These are phyloP conservation scores for Cabera pusaria DNA, from an alignment of 2,888 invertebrate species.

Conservation along the genomic window DNA sequence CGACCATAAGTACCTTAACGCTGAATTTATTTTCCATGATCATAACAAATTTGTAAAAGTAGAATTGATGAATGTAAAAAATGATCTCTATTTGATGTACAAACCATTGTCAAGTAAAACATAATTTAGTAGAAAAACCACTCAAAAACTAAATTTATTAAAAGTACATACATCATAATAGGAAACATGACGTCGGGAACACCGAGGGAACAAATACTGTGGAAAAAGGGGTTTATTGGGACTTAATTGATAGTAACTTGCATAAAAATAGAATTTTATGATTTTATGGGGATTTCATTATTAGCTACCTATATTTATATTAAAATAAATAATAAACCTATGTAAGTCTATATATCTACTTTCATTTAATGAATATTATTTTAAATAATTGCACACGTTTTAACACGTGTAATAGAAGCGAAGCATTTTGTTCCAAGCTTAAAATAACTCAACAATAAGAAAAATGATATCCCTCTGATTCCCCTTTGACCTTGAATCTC, in stretches of 20 bases:
- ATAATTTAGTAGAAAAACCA: slow-evolving; percentile 11
- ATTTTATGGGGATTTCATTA: too few relatives aligned
- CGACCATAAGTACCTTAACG: too few relatives aligned
- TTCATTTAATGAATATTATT: too few relatives aligned
- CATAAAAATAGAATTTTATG: too few relatives aligned
- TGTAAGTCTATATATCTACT: too few relatives aligned
- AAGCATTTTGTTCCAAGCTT: slow-evolving; percentile 10
- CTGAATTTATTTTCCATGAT: too few relatives aligned
- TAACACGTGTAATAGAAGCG: background rate
- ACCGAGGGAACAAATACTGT: slow-evolving; percentile 51
- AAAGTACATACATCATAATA: slow-evolving; percentile 50
- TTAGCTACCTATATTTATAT: too few relatives aligned
- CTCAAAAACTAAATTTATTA: slow-evolving; percentile 17
- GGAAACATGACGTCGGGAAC: slow-evolving; percentile 45
- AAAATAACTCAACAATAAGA: slow-evolving; percentile 37
- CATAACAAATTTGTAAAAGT: too few relatives aligned
- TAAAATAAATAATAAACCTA: too few relatives aligned
- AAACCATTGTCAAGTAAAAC: too few relatives aligned
- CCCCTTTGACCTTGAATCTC: slow-evolving; percentile 59
- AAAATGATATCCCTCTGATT: slow-evolving; percentile 52
- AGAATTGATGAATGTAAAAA: too few relatives aligned
- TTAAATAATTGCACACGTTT: slow-evolving; percentile 4
- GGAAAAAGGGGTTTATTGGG: slow-evolving; percentile 34
- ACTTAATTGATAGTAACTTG: background rate
- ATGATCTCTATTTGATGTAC: too few relatives aligned